A percentile compares a stretch with the other conserved stretches of the same genome.
Evolutionary conservation across 1,140 invertebrate species (phyloP).

Genomic region (Drosophila nigromelanica): DNA sequence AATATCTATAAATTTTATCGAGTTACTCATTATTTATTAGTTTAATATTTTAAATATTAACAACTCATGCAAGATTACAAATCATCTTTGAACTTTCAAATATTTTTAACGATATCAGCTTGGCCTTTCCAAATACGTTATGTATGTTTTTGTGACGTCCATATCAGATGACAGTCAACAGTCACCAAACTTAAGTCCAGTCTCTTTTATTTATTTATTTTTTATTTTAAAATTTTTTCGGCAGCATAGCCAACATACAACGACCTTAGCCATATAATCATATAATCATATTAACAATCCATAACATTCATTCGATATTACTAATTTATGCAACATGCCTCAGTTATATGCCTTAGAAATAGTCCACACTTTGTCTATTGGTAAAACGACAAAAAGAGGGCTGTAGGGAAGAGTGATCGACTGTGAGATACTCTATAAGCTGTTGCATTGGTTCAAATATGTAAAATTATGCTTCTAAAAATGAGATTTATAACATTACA

Average conservation of each 20-base stretch:
- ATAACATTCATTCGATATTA: conserved; percentile 57
- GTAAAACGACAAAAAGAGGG: background rate
- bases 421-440: conserved; percentile 2
- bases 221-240: too few relatives aligned
- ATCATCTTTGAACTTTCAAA: conserved; percentile 19
- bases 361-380: conserved; percentile 8
- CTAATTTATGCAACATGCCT: conserved; percentile 67
- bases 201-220: conserved; percentile 13
- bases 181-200: background rate
- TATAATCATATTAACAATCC: conserved; percentile 29
- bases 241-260: background rate
- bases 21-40: background rate
- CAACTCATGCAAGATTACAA: background rate
- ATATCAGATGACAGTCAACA: conserved; percentile 8
- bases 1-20: background rate
- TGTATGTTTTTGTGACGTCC: background rate
- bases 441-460: too few relatives aligned
- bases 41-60: background rate
- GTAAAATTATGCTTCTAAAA: too few relatives aligned
- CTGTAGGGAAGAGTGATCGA: background rate
- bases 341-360: conserved; percentile 20
- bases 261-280: conserved; percentile 26
- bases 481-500: too few relatives aligned
- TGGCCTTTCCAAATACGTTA: conserved; percentile 25
- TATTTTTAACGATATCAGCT: background rate